phyloP scores from a whole-genome alignment of 2,797 vertebrate species.

The Allobates femoralis region DNA sequence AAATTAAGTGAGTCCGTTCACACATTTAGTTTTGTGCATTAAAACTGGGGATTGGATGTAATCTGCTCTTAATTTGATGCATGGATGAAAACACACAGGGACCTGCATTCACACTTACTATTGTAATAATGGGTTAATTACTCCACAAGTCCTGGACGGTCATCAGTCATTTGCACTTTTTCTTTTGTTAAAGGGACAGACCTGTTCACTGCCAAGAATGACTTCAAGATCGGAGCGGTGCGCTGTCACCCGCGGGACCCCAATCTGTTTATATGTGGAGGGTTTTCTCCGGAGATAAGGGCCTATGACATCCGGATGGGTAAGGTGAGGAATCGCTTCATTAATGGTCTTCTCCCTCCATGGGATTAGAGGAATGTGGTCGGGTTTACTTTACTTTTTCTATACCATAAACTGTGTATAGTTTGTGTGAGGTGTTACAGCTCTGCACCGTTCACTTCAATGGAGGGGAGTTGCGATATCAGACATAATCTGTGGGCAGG shows the following conservation, averaged over 20 bases:
- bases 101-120: background rate
- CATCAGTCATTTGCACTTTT: slow-evolving; percentile 31
- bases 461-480: no score
- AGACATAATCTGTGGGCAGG: no score
- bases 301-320: slow-evolving; percentile 89
- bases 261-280: slow-evolving; percentile 87
- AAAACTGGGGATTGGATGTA: slow-evolving; percentile 27
- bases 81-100: background rate
- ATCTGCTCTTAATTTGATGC: slow-evolving; percentile 45
- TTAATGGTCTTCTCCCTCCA: no score
- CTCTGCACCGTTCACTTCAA: no score
- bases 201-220: slow-evolving; percentile 79
- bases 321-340: slow-evolving; percentile 78
- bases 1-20: slow-evolving; percentile 45
- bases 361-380: no score
- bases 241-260: slow-evolving; percentile 83
- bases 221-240: slow-evolving; percentile 85
- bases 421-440: no score
- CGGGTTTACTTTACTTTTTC: no score
- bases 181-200: slow-evolving; percentile 78
- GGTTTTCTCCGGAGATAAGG: slow-evolving; percentile 88
- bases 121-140: slow-evolving; percentile 27
- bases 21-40: slow-evolving; percentile 29
- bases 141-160: background rate
- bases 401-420: no score